Base-by-base conservation (phyloP, 2,888 invertebrate species). In the Syrphus vitripennis region DNA sequence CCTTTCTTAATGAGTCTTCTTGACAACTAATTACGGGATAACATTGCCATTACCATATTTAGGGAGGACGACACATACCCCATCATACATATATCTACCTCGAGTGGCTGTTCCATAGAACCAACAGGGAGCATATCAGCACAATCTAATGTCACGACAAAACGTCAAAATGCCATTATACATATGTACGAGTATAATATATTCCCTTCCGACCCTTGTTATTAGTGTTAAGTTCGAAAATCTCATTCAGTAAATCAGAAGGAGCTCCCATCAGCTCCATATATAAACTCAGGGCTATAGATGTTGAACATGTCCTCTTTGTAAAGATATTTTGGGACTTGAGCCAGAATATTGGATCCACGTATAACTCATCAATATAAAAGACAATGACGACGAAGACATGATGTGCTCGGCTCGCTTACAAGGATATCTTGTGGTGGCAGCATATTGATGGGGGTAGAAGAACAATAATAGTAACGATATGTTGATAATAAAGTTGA, bases 1-100 rank as follows among this genome's bases (percentile, higher is more conserved):
- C 70, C 37, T 40, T 26, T 34, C 45, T 45, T 81, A 75, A 75
- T 81, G 69, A 75, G 75, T 75, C 75, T 75, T 81, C 81, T 75
- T 81, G 75, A 81, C 81, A 81, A 75, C 81, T 81, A 81, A 81
- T 81, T 81, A 81, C 75, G 29, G 70, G 75, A 81, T 81, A 75
- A 75, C 61, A 53, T 63, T 55, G 50, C 50, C 75, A 81, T 65
- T 57, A 55, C 31, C 79, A 57, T 72, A 72, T 57, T 69, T 48
- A 59, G 57, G 16, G 6, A 37, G 34, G 6, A 48, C 50, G 34
- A 16, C 50, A 50, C 16, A 34, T 21, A 19, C n/a, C 21, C 19
- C 19, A 50, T 31, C 24, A n/a, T n/a, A 19, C 7, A n/a, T 26
- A 45, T 10, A 19, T 1, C 7, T n/a, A n/a, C n/a, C n/a, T n/a